Evolutionary conservation across 2,888 invertebrate genomes (phyloP), one percentile per base, ranked within the genome.

Genomic region (Chloroclystis v-ata): DNA sequence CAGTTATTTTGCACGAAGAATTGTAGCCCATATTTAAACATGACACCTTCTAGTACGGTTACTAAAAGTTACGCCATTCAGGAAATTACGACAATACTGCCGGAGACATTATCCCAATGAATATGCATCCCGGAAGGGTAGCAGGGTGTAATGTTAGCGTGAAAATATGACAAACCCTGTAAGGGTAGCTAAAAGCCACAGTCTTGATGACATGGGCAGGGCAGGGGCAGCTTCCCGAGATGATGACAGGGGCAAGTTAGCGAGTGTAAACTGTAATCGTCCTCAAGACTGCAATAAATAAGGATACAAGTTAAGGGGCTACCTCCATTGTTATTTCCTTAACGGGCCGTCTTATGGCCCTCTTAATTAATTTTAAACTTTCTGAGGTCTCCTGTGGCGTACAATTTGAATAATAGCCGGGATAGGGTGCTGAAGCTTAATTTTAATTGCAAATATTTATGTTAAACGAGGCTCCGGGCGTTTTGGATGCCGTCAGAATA

Each of bases 391-490:
- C 85, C 83, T 73, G 83, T 80, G 84, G 85, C 78, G 81, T 67
- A 66, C 84, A 75, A 87, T 87, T 87, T 87, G 85, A 87, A 87
- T 87, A 87, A 87, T 85, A 80, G 81, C 83, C 61, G 48, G 69
- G 82, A 85, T 83, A 80, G 85, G 84, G 84, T 73, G 81, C 68
- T 75, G 69, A 65, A 67, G 78, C 75, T 78, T 84, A 81, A 87
- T 87, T 87, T 83, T 86, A 87, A 87, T 86, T 86, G 86, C 83
- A 87, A 87, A 87, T 87, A 86, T 87, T 87, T 87, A 86, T 85
- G 84, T 78, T 80, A 82, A 87, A 78, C 78, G 81, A 71, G 71
- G 69, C 71, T 66, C 64, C 60, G 63, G 70, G 66, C 66, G 59
- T 39, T 56, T 59, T 63, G 59, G 64, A 65, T 64, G 63, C 66